Evolutionary conservation across 2,888 invertebrate genomes (phyloP).

Genomic region (Rutpela maculata): DNA sequence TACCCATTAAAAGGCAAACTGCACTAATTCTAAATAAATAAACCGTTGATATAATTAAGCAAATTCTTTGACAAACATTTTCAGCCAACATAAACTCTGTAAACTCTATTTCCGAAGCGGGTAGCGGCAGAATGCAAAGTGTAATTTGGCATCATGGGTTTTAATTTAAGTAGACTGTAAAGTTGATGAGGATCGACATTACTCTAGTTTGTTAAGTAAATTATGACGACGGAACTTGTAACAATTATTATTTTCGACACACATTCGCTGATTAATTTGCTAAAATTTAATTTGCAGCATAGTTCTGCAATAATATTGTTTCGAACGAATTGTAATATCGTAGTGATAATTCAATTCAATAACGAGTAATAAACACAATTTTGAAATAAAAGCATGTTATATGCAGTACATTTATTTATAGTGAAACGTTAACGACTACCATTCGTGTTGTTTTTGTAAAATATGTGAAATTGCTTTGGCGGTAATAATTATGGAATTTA

Average conservation of each 20-base stretch:
- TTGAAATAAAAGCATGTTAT: constrained; percentile 25
- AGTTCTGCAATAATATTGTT: constrained; percentile 8
- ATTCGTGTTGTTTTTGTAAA: background rate
- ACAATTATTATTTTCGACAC: constrained; percentile 35
- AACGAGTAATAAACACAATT: constrained; percentile 16
- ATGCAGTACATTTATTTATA: background rate
- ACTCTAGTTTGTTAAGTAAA: constrained; percentile 37
- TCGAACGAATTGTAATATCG: background rate
- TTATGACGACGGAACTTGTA: constrained; percentile 33
- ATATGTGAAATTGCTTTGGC: background rate
- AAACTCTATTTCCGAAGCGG: constrained; percentile 26
- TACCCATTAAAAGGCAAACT: constrained; percentile 1
- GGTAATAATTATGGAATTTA: background rate
- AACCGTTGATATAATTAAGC: constrained; percentile 25
- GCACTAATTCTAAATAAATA: constrained; percentile 31
- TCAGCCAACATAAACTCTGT: constrained; percentile 27
- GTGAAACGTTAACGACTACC: background rate
- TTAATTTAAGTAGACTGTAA: constrained; percentile 34
- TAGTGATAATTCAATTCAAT: constrained; percentile 21
- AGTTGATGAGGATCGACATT: constrained; percentile 33
- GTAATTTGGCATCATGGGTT: constrained; percentile 23
- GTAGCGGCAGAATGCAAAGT: constrained; percentile 18
- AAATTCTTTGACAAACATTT: constrained; percentile 38
- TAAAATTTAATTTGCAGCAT: constrained; percentile 25
- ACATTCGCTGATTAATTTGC: constrained; percentile 30